A percentile compares a stretch with the other conserved stretches of the same genome.
phyloP scores from a whole-genome alignment of 2,888 invertebrate genomes.

The Electrophaes corylata region DNA sequence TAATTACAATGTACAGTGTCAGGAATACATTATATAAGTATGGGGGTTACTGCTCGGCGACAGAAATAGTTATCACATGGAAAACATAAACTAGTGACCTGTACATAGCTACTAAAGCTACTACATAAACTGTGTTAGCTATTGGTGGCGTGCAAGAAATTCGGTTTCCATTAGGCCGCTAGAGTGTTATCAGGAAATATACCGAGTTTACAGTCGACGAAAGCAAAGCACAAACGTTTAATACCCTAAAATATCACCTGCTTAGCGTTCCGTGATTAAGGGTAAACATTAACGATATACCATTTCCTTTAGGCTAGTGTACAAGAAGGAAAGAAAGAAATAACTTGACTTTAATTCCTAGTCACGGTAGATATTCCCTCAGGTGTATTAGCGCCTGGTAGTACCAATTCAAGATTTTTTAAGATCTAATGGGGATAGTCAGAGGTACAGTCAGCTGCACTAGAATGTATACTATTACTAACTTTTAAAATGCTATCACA shows the following conservation, averaged over 20 bases:
- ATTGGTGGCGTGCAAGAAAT: constrained; percentile 10
- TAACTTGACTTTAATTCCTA: no score
- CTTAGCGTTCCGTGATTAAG: constrained; percentile 33
- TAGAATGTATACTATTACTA: no score
- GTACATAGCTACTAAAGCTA: no score
- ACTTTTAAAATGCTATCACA: no score
- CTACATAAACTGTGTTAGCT: background rate
- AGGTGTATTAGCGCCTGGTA: no score
- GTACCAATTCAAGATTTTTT: no score
- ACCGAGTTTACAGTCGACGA: constrained; percentile 18
- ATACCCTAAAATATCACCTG: constrained; percentile 33
- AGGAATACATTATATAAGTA: no score
- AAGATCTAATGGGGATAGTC: no score
- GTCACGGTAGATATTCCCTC: no score
- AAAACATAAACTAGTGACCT: no score
- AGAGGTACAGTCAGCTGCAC: no score
- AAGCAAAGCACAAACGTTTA: constrained; percentile 29
- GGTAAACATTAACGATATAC: constrained; percentile 24
- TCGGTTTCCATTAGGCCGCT: constrained; percentile 2
- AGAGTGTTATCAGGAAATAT: constrained; percentile 14
- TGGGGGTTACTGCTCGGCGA: background rate
- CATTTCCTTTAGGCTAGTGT: constrained; percentile 20
- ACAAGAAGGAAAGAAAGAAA: background rate
- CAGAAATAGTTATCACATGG: background rate
- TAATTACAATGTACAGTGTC: no score